Percentiles rank a stretch among this genome's conserved stretches.
Conservation (phyloP, 2,113 vertebrate genomes). For the Parotia lawesii region DNA sequence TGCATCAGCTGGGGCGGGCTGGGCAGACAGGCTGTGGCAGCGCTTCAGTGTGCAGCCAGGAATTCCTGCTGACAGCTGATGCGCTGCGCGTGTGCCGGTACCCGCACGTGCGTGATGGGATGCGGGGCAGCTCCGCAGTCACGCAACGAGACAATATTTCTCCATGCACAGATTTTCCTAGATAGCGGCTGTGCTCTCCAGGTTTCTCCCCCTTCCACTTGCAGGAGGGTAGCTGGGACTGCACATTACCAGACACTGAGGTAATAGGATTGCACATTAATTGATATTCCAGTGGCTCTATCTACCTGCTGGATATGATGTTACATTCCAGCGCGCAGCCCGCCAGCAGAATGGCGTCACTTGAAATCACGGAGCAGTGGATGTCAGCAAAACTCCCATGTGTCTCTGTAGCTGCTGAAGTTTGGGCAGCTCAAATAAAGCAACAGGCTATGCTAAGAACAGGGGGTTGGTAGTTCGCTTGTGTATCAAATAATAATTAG, state of each 20-base stretch:
- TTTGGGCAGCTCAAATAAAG: not conserved
- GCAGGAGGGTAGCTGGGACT: not conserved
- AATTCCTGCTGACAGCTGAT: slow-evolving; percentile 39
- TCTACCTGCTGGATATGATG: slow-evolving; percentile 24
- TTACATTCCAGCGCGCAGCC: not conserved
- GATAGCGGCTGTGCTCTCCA: not conserved
- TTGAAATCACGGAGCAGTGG: not conserved
- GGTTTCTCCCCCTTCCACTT: not conserved
- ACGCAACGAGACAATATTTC: not conserved
- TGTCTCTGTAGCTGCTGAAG: not conserved
- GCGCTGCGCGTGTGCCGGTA: not conserved
- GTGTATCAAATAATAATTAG: not conserved
- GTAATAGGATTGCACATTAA: slow-evolving; percentile 49
- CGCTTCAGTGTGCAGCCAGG: not conserved
- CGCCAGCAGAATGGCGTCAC: not conserved
- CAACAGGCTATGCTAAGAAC: not conserved
- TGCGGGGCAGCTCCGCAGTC: not conserved
- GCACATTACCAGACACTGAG: slow-evolving; percentile 64
- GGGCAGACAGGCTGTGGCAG: not conserved
- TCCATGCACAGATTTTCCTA: not conserved
- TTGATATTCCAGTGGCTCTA: slow-evolving; percentile 49
- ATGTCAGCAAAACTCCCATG: not conserved
- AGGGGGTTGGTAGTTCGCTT: not conserved
- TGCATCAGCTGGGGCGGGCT: not conserved
- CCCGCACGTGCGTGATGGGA: fast-evolving